Conservation (phyloP, 2,888 invertebrate genomes). For the Apodemia zela region DNA sequence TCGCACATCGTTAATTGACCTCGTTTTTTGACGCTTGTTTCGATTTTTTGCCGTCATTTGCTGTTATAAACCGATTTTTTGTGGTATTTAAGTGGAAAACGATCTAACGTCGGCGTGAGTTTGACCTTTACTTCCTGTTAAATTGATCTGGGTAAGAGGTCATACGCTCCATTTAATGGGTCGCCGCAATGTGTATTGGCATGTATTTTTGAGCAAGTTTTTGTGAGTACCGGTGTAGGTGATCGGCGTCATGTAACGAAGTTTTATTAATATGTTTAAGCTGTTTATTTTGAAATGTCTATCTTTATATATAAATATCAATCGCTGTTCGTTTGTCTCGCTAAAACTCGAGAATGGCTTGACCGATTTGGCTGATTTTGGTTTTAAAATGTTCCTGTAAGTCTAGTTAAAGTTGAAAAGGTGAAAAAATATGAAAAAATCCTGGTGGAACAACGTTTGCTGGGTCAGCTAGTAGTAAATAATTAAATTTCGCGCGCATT, state of each 20-base stretch:
- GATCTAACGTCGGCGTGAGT: not conserved
- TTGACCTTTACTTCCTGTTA: not conserved
- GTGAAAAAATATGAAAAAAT: too few species aligned
- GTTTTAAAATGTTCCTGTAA: too few species aligned
- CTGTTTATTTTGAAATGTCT: too few species aligned
- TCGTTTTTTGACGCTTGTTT: conserved; percentile 15
- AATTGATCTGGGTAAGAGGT: not conserved
- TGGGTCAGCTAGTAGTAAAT: too few species aligned
- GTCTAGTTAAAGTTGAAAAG: too few species aligned
- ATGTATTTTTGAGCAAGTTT: not conserved
- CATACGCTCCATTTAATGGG: not conserved
- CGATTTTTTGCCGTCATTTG: conserved; percentile 28
- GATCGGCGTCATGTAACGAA: not conserved
- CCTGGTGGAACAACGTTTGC: too few species aligned
- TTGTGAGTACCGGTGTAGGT: not conserved
- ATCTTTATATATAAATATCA: too few species aligned
- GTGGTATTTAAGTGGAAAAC: not conserved
- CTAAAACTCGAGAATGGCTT: too few species aligned
- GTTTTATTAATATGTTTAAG: too few species aligned
- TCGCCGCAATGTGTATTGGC: not conserved
- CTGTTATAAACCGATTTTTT: conserved; percentile 15
- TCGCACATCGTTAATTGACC: conserved; percentile 29
- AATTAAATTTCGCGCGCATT: too few species aligned
- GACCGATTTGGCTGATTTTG: too few species aligned
- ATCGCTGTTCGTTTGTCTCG: too few species aligned